Evolutionary conservation across 1,140 invertebrate species (phyloP), one percentile per base, ranked within the genome.

Genomic region (Meloidogyne floridensis): DNA sequence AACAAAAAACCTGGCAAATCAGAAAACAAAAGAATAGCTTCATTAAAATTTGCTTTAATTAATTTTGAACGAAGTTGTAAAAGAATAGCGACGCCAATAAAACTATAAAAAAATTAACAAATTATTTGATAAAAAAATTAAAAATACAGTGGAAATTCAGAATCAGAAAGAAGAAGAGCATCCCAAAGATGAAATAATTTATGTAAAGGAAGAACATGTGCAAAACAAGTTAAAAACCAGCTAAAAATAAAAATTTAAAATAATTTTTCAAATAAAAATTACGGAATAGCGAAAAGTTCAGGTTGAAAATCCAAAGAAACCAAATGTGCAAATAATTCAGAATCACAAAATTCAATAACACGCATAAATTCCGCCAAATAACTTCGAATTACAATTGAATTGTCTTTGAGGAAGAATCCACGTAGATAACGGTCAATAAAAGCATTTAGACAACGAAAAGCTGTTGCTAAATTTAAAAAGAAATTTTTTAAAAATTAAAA

Each of bases 221-320:
- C 97, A 92, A 98, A 99, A 95, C 98, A 98, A 10, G 97, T 99
- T 7, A 99, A 92, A 91, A 99, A 98, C 97, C 97, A 99, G 0
- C 77, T 79, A 11, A 9, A 79, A 79, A 70, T 7, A 70, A 72
- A n/a, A 15, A n/a, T 70, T 18, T 43, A 71, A 7, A 20, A 43
- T 13, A 79, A 71, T 13, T 79, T 71, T 32, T 53, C 32, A 32
- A 32, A 32, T 43, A 4, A 15, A 43, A 79, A 10, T n/a, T 20
- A 79, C 77, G 97, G 97, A 90, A 99, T 98, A n/a, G 97, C 95
- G 92, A 98, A 99, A 2, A 99, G 91, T 92, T 99, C 96, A 0
- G 97, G 96, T 85, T 97, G 95, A 91, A 99, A 99, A 86, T 94
- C 95, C 85, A 98, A 98, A 7, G 93, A 93, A 86, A 94, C 93